Conservation (phyloP, 2,888 invertebrate genomes). For the Pachliopta kotzebuea region DNA sequence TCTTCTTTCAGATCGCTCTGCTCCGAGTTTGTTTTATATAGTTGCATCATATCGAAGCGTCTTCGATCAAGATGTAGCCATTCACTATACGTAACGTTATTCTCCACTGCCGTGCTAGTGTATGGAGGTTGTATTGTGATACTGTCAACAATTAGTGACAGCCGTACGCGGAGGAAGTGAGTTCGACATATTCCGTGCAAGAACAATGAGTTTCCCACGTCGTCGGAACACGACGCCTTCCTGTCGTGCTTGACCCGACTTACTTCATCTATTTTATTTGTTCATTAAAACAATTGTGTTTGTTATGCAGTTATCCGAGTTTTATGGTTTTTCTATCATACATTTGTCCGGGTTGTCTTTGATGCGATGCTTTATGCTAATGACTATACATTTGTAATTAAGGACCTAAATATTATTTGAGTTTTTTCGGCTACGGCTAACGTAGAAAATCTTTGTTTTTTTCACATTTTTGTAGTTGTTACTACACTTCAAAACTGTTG, state of each 20-base stretch:
- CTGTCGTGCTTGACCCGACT: constrained; percentile 34
- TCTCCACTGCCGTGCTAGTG: constrained; percentile 4
- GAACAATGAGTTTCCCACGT: constrained; percentile 58
- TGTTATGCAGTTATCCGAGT: background rate
- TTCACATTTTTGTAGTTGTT: too few species aligned
- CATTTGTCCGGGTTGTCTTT: background rate
- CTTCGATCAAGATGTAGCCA: background rate
- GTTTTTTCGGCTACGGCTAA: too few species aligned
- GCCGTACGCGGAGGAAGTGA: constrained; percentile 45
- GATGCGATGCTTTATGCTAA: background rate
- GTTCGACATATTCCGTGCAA: constrained; percentile 43
- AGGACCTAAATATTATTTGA: background rate
- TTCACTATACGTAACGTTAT: background rate
- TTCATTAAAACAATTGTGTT: constrained; percentile 2
- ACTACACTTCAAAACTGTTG: too few species aligned
- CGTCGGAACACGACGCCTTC: constrained; percentile 34
- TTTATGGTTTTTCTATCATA: background rate
- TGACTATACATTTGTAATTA: background rate
- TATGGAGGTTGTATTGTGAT: constrained; percentile 12
- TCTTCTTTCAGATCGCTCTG: background rate
- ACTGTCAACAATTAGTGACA: constrained; percentile 31
- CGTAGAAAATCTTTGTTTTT: too few species aligned
- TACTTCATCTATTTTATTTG: constrained; percentile 17
- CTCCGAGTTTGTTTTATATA: background rate
- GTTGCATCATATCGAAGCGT: background rate